These are phyloP conservation scores for Onychorhynchus coronatus DNA, from an alignment of 2,113 vertebrate species.

Conservation along the genomic window DNA sequence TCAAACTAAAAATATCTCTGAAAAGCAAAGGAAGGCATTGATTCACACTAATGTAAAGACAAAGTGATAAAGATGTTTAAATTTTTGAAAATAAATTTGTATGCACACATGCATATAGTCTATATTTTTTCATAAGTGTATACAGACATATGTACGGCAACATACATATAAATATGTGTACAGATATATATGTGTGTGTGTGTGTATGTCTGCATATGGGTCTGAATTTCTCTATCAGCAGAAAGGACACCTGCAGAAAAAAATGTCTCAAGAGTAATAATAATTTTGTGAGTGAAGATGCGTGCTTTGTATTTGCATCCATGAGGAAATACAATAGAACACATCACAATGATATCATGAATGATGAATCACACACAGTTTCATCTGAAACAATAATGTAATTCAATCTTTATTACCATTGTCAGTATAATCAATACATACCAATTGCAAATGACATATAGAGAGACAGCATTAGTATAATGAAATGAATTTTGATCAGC, in stretches of 20 bases:
- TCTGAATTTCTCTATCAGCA: background rate
- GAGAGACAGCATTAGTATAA: background rate
- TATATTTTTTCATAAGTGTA: rapidly evolving
- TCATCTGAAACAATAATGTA: background rate
- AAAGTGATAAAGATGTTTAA: rapidly evolving
- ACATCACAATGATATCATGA: background rate
- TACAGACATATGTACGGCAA: too few species aligned
- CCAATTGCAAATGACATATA: background rate
- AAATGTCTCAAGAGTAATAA: background rate
- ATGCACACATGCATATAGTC: rapidly evolving
- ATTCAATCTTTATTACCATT: background rate
- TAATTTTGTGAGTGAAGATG: background rate
- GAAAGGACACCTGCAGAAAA: background rate
- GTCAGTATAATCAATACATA: constrained; percentile 13
- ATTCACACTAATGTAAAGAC: background rate
- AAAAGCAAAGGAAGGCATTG: rapidly evolving
- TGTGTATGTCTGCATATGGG: rapidly evolving
- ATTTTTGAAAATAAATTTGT: background rate
- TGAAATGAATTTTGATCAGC: background rate
- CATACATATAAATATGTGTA: rapidly evolving
- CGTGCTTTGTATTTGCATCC: background rate
- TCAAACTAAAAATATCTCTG: background rate
- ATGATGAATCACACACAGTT: background rate
- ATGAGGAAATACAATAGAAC: background rate
- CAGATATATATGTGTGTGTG: rapidly evolving